Conservation (phyloP, 2,888 invertebrate genomes). For the Lasioglossum vierecki region DNA sequence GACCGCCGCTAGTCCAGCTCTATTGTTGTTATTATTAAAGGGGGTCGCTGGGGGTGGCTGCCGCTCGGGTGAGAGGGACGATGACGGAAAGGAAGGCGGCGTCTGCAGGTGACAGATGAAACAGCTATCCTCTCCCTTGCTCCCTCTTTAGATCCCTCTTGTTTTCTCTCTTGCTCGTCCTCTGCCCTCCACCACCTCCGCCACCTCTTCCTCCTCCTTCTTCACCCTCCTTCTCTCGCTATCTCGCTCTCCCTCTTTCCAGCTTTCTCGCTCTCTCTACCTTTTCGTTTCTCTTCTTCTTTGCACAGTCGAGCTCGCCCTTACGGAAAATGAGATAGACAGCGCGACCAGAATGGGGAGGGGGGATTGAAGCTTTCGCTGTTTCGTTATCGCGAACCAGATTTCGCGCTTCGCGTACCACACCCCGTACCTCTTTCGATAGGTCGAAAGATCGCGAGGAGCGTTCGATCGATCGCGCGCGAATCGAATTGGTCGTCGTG, state of each 20-base stretch:
- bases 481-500: background rate
- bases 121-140: slow-evolving; percentile 77
- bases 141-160: slow-evolving; percentile 61
- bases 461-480: background rate
- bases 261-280: background rate
- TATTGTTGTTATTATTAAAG: slow-evolving; percentile 84
- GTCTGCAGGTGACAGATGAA: slow-evolving; percentile 84
- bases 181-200: background rate
- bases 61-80: slow-evolving; percentile 78
- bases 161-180: slow-evolving; percentile 60
- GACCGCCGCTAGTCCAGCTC: slow-evolving; percentile 77
- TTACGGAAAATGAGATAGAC: slow-evolving; percentile 31
- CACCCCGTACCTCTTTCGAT: slow-evolving; percentile 67
- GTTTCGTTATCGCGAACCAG: slow-evolving; percentile 65
- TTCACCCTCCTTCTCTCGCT: slow-evolving; percentile 17
- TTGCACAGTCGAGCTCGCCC: slow-evolving; percentile 37
- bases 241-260: slow-evolving; percentile 19
- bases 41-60: slow-evolving; percentile 73
- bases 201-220: slow-evolving; percentile 27
- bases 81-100: slow-evolving; percentile 84
- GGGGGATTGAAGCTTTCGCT: slow-evolving; percentile 49
- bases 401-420: slow-evolving; percentile 66
- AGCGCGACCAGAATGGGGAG: background rate
- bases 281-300: slow-evolving; percentile 14
- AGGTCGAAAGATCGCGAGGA: slow-evolving; percentile 51